Evolutionary conservation across 1,140 invertebrate genomes (phyloP), one percentile per base, ranked within the genome.

Genomic region (Berghia stephanieae): DNA sequence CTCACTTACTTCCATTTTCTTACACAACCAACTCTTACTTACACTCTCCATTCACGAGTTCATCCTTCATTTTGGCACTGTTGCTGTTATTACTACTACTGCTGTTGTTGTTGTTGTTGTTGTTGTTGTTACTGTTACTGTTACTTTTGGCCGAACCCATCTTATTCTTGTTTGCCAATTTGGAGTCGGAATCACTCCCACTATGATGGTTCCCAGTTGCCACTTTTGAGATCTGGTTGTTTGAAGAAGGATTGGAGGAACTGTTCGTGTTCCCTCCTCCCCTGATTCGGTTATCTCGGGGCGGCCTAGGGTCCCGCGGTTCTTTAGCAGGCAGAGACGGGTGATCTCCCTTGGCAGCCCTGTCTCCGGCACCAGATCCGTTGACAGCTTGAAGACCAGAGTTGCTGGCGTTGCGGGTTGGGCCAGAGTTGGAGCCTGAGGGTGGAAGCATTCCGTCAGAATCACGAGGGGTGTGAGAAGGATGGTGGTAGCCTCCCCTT

Each of bases 1-100:
- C n/a, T n/a, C n/a, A n/a, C n/a, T n/a, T n/a, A n/a, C n/a, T n/a
- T n/a, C n/a, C n/a, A n/a, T n/a, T n/a, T n/a, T n/a, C n/a, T n/a
- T n/a, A n/a, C n/a, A n/a, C n/a, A n/a, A n/a, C n/a, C n/a, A n/a
- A n/a, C n/a, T n/a, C n/a, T n/a, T n/a, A n/a, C n/a, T n/a, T n/a
- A n/a, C n/a, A 83, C 69, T 86, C 83, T 55, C 86, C 86, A 76
- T 87, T 87, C 13, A 87, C 84, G 75, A 87, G 80, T 40, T 83
- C 79, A 49, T 86, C 84, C 68, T 83, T 82, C 31, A 74, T 24
- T 66, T 79, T 78, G 46, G 75, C 67, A 70, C 70, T 79, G 49
- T 57, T 67, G 16, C 74, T 77, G 57, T 80, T 83, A n/a, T n/a
- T n/a, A n/a, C n/a, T n/a, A n/a, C n/a, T n/a, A n/a, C n/a, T n/a